A percentile compares a stretch with the other conserved stretches of the same genome.
phyloP scores from a whole-genome alignment of 1,140 invertebrate species.

The Saccostrea glomerata region DNA sequence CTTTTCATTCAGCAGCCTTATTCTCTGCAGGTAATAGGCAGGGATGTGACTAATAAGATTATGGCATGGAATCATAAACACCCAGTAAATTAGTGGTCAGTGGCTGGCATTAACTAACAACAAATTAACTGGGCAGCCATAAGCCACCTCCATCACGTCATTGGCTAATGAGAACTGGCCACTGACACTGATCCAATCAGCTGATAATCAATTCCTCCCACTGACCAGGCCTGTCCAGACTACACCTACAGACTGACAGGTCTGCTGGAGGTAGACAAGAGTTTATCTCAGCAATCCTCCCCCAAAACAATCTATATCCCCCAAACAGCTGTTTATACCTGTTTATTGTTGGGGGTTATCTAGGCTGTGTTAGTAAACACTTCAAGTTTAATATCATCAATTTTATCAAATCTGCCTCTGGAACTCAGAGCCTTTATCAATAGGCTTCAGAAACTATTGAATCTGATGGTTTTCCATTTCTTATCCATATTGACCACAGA shows the following conservation, averaged over 20 bases:
- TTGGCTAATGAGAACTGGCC: not conserved
- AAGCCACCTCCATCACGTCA: not conserved
- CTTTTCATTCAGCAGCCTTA: too few species aligned
- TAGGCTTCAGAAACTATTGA: not conserved
- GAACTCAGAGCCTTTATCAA: not conserved
- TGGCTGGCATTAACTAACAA: not conserved
- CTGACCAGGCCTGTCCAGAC: not conserved
- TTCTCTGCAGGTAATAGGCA: too few species aligned
- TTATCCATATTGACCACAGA: too few species aligned
- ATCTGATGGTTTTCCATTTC: not conserved
- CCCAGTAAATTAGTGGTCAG: too few species aligned
- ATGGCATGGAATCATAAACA: not conserved
- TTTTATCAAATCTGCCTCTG: not conserved
- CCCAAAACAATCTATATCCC: not conserved
- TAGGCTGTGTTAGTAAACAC: not conserved
- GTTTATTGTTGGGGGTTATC: not conserved
- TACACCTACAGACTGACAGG: not conserved
- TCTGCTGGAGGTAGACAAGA: not conserved
- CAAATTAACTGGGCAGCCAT: not conserved
- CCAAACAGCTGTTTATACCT: not conserved
- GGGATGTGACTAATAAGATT: not conserved
- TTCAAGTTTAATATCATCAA: slow-evolving; percentile 4
- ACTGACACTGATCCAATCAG: not conserved
- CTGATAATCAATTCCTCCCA: not conserved
- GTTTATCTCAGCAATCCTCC: not conserved